Evolutionary conservation across 1,140 invertebrate species (phyloP), one percentile per base, ranked within the genome.

Genomic region (Drosophila truncata): DNA sequence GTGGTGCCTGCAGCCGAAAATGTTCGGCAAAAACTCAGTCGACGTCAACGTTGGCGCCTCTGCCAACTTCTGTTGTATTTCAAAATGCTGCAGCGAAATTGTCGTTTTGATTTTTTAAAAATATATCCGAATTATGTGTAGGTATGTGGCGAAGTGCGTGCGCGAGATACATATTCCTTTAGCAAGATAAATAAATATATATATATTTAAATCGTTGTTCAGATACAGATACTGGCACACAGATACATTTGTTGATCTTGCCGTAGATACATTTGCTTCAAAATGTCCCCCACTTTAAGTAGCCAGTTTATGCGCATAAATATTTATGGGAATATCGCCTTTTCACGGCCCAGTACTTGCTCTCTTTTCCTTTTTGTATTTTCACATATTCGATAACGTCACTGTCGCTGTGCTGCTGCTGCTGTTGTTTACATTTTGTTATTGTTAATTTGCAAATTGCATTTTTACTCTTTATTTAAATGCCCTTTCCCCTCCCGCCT

Each of bases 51-150:
- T 27, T 44, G 29, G 18, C 27, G 77, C 39, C 62, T 25, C 11
- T 25, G 80, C 4, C 69, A 35, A 42, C 79, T 55, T 87, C 76
- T 76, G 83, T 77, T 87, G 84, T 87, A 88, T 87, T 84, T 87
- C 83, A 87, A 87, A 87, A 88, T 84, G 72, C 77, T 88, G 84
- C 85, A 88, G 75, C 18, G 57, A 27, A 71, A 41, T 78, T 88
- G 84, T 90, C 84, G 85, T 90, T 88, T 88, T 90, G 85, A 90
- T 80, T 88, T 88, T 88, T 90, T 84, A 75, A 84, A 88, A 88
- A 88, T 85, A 88, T 90, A 90, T 84, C 78, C 70, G 54, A 61
- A 44, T 25, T 25, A 10, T 37, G 35, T 60, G 35, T 60, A 4
- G 18, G 35, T 64, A 71, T 62, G 59, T 70, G 64, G 42, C 63